Evolutionary conservation across 2,113 vertebrate genomes (phyloP), one percentile per base, ranked within the genome.

Genomic region (Pseudorasbora parva): DNA sequence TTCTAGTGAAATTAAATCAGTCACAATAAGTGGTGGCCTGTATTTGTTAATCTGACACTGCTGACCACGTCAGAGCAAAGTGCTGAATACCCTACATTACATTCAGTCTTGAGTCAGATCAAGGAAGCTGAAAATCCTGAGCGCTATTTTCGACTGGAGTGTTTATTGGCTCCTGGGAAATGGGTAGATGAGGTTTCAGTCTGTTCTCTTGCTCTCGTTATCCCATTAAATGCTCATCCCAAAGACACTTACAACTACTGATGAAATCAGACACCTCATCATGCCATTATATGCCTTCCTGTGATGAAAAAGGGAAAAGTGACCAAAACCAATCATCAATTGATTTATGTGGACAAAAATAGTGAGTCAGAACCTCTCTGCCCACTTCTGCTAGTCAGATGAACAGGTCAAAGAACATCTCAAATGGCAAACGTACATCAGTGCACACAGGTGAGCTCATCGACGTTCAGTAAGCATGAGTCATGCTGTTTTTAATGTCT

Each of bases 251-350:
- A 69, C 86, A 91, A 71, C 92, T 92, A 88, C 92, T 92, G 84
- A 86, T 92, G 88, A 93, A 93, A 87, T 94, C 93, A 75, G 77
- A 91, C 87, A 94, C 91, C 89, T 93, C 90, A 94, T 89, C 87
- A 92, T 84, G 14, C 71, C 72, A 15, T 51, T 51, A 51, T 43
- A 68, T 25, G 23, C 66, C 49, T 81, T 86, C 56, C 78, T 86
- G 41, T 62, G 30, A 23, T 74, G 17, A 74, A n/a, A 21, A 71
- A n/a, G 25, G 47, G n/a, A 71, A 25, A 86, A 57, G 43, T 56
- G 85, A 66, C n/a, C 27, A 51, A 33, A 78, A 37, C 7, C 19
- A 23, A 15, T n/a, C 43, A 64, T 68, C 21, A 66, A 71, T n/a
- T 10, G 21, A 15, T 41, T 15, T 72, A 25, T 85, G 30, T 43